phyloP scores from a whole-genome alignment of 2,797 vertebrate species.

The Cetoscarus ocellatus region DNA sequence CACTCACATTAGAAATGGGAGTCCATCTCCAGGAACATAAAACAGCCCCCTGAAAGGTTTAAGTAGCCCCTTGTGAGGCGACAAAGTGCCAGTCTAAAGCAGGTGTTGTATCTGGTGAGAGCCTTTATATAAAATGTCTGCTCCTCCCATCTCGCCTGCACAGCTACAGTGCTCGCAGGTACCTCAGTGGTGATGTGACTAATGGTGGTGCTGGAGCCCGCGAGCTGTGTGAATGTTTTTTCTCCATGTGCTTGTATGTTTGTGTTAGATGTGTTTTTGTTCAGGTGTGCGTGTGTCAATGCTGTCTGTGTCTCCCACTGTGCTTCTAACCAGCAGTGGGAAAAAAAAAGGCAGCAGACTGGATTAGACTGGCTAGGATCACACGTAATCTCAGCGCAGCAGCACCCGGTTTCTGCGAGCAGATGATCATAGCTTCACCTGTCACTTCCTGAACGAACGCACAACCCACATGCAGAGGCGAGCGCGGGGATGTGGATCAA shows the following conservation, averaged over 20 bases:
- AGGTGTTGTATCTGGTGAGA: conserved; percentile 44
- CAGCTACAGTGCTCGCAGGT: conserved; percentile 45
- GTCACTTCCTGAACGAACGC: conserved; percentile 27
- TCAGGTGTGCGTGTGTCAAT: conserved; percentile 31
- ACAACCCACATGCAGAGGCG: background rate
- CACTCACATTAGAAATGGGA: conserved; percentile 44
- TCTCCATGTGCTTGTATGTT: conserved; percentile 44
- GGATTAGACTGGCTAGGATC: conserved; percentile 61
- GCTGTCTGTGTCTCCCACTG: conserved; percentile 38
- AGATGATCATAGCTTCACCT: conserved; percentile 42
- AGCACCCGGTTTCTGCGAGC: conserved; percentile 27
- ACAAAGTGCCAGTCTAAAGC: conserved; percentile 47
- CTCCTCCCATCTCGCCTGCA: conserved; percentile 41
- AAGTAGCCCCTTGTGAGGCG: conserved; percentile 51
- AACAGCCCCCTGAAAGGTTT: conserved; percentile 40
- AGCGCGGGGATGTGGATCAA: background rate
- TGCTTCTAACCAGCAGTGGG: conserved; percentile 39
- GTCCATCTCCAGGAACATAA: conserved; percentile 52
- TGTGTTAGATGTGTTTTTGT: conserved; percentile 40
- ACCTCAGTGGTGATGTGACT: conserved; percentile 52
- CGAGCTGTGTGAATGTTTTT: conserved; percentile 27
- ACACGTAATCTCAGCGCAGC: conserved; percentile 41
- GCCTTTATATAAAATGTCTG: conserved; percentile 62
- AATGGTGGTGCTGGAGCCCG: conserved; percentile 46
- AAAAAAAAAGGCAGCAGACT: conserved; percentile 42